Base-by-base conservation (phyloP, 2,888 invertebrate genomes). In the Drosophila gaucha region DNA sequence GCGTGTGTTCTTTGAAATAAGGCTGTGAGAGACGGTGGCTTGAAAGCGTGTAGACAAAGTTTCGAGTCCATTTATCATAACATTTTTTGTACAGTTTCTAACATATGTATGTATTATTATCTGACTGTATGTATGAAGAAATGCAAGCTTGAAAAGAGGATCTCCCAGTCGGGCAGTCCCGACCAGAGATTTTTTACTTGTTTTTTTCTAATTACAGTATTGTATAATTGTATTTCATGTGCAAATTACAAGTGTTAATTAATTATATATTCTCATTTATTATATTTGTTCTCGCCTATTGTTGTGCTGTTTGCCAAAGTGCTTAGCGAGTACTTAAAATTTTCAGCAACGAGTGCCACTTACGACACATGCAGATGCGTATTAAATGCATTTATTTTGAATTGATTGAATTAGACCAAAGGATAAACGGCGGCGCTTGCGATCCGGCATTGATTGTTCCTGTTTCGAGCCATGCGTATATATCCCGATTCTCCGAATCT, bases 401-500 rank as follows among this genome's bases (percentile, higher is more conserved):
- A n/a, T 14, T 31, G 24, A 26, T 1, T 9, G 10, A 24, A 26
- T 91, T 94, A 97, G 82, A 97, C 96, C 43, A 96, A 93, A 18
- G 97, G 97, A 92, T 95, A 97, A 88, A 96, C 95, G 63, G 97
- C 95, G 71, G 93, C 90, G 46, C 94, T 93, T 44, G 97, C 97
- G 90, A 98, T 94, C 78, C 97, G 97, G 91, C 98, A 98, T 89
- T 95, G 94, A 92, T 98, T 97, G 44, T 95, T 85, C 84, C 93
- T 93, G 92, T 97, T 97, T 80, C 97, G 94, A 16, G 96, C 94
- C 95, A 98, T 97, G 92, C 95, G 95, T 88, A 98, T 95, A 92
- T 96, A 98, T 28, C 98, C 98, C 0, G 94, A 88, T 20, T 95
- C 93, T 22, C 98, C 98, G 97, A 97, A 98, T 2, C 83, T 79